phyloP scores from a whole-genome alignment of 2,888 invertebrate genomes.

The Parapristionchus giblindavisi region DNA sequence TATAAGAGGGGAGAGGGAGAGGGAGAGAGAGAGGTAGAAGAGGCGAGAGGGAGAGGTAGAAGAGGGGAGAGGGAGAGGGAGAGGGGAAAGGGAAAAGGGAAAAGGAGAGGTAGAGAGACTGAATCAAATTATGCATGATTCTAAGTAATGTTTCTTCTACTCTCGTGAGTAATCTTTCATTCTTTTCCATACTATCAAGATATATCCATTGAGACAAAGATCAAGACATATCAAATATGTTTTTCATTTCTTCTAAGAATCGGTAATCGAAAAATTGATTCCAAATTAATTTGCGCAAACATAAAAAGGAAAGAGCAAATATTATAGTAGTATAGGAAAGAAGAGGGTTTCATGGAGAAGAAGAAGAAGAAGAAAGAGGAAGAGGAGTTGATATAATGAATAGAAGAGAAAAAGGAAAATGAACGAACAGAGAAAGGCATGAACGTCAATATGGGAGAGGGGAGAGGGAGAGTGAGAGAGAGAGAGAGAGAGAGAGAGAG shows the following conservation, averaged over 20 bases:
- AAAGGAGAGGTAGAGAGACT: not conserved
- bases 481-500: too few relatives aligned
- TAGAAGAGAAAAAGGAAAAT: slow-evolving; percentile 1
- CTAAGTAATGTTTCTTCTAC: too few relatives aligned
- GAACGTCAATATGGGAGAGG: too few relatives aligned
- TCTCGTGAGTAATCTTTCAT: too few relatives aligned
- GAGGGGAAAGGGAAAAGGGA: not conserved
- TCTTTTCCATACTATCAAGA: too few relatives aligned
- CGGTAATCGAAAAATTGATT: too few relatives aligned
- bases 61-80: slow-evolving; percentile 19
- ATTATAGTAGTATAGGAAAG: not conserved
- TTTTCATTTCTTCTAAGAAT: too few relatives aligned
- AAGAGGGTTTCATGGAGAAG: not conserved
- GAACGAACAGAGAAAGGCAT: not conserved
- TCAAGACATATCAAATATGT: not conserved
- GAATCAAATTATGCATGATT: not conserved
- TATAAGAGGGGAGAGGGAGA: not conserved
- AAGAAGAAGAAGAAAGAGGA: slow-evolving; percentile 26
- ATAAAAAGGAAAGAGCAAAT: not conserved
- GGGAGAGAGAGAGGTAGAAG: not conserved
- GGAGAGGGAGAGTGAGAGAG: too few relatives aligned
- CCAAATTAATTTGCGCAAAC: too few relatives aligned
- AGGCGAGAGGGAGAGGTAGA: slow-evolving; percentile 33
- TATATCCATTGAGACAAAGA: not conserved
- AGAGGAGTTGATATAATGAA: too few relatives aligned